These are phyloP conservation scores for Tetrapedia diversipes DNA, from an alignment of 2,888 invertebrate genomes.

Conservation along the genomic window DNA sequence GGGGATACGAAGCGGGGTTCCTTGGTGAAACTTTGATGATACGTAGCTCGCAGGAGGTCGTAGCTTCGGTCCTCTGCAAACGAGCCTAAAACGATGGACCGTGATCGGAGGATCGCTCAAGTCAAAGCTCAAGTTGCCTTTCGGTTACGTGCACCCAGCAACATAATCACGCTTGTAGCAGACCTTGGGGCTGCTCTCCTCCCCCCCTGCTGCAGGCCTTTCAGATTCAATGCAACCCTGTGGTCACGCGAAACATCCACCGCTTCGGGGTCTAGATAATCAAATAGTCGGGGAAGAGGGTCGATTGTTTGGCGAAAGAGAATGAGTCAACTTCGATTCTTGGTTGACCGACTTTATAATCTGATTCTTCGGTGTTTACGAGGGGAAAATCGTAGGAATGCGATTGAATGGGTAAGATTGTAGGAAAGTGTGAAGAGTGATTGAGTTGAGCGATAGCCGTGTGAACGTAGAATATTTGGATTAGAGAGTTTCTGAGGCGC, in stretches of 20 bases:
- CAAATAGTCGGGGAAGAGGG: neutral
- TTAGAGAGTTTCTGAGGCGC: no score
- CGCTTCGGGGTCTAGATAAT: neutral
- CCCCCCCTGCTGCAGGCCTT: neutral
- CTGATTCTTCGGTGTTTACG: no score
- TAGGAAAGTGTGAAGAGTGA: no score
- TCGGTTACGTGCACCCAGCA: neutral
- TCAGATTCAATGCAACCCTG: conserved; percentile 4
- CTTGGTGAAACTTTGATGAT: conserved; percentile 58
- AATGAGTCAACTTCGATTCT: neutral
- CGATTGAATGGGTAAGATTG: no score
- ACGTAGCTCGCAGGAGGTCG: no score
- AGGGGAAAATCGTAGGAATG: no score
- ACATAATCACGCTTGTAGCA: conserved; percentile 21
- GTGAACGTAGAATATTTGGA: no score
- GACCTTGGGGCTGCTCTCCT: no score
- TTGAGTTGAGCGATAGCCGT: no score
- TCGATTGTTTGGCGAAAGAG: neutral
- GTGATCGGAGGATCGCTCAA: conserved; percentile 21
- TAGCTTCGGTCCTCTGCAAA: conserved; percentile 20
- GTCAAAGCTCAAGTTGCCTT: conserved; percentile 46
- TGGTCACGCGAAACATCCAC: neutral
- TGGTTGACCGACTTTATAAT: no score
- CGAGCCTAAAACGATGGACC: conserved; percentile 51
- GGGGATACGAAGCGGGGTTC: conserved; percentile 29